Evolutionary conservation across 2,888 invertebrate species (phyloP).

Genomic region (Lycocerus yunnanus): DNA sequence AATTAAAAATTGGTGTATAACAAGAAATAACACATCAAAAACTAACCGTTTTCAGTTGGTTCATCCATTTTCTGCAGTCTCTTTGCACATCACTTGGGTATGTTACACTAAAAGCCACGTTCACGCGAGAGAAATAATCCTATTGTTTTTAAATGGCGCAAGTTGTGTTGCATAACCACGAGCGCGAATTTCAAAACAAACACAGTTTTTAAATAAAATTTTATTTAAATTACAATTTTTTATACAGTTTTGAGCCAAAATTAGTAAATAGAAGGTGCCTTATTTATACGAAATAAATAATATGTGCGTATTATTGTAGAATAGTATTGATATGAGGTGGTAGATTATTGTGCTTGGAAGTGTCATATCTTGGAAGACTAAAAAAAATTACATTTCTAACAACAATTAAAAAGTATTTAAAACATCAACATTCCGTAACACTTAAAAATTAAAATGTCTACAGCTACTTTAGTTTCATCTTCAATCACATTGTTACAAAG

Average conservation of each 20-base stretch:
- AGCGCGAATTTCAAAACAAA: not conserved
- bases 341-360: conserved; percentile 9
- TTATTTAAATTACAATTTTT: not conserved
- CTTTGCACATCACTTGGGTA: conserved; percentile 26
- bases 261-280: conserved; percentile 6
- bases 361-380: conserved; percentile 3
- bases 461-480: not conserved
- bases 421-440: not conserved
- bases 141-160: not conserved
- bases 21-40: not conserved
- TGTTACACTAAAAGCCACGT: conserved; percentile 16
- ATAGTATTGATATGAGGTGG: conserved; percentile 4
- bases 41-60: conserved; percentile 45
- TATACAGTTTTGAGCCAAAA: conserved; percentile 9
- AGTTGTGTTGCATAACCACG: conserved; percentile 1
- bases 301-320: conserved; percentile 10
- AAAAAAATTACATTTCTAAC: conserved; percentile 7
- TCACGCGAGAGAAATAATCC: not conserved
- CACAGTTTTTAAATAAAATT: not conserved
- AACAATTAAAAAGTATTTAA: not conserved
- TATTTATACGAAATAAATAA: not conserved
- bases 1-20: not conserved
- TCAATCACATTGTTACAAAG: not conserved
- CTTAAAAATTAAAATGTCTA: not conserved
- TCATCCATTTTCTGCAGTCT: conserved; percentile 44